Evolutionary conservation across 2,888 invertebrate genomes (phyloP).

Genomic region (Amiota communis): DNA sequence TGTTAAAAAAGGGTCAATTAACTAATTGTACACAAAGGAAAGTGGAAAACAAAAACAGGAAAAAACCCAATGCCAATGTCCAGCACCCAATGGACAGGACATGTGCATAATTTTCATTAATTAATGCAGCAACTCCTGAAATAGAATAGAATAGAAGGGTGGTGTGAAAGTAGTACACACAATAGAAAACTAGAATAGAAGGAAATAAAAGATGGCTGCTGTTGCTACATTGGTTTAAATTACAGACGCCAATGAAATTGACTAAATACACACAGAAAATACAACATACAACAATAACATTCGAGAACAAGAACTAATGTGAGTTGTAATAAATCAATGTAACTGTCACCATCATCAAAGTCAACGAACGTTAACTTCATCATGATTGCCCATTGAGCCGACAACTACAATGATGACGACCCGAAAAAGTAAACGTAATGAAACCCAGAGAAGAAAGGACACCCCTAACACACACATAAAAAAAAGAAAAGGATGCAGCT

Average conservation of each 20-base stretch:
- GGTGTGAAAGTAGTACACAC: constrained; percentile 24
- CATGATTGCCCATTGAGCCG: constrained; percentile 17
- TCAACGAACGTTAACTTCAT: constrained; percentile 56
- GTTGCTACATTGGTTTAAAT: constrained; percentile 60
- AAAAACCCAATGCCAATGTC: constrained; percentile 24
- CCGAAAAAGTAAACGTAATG: constrained; percentile 3
- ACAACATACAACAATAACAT: constrained; percentile 33
- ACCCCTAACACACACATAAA: constrained; percentile 44
- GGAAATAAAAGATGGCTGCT: constrained; percentile 36
- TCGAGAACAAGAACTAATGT: constrained; percentile 29
- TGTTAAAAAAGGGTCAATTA: constrained; percentile 53
- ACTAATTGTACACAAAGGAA: constrained; percentile 62
- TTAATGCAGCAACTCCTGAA: constrained; percentile 46
- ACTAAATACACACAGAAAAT: constrained; percentile 3
- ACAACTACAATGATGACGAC: constrained; percentile 3
- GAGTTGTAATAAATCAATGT: constrained; percentile 60
- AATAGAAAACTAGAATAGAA: constrained; percentile 34
- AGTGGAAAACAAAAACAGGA: constrained; percentile 42
- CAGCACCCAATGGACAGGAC: constrained; percentile 42
- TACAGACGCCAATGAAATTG: constrained; percentile 44
- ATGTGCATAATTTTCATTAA: constrained; percentile 48
- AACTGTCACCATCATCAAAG: constrained; percentile 65
- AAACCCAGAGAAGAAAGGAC: constrained; percentile 36
- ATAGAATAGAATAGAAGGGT: constrained; percentile 17
- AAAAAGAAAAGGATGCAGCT: constrained; percentile 46